phyloP scores from a whole-genome alignment of 2,113 vertebrate genomes.

The Isurus oxyrinchus region DNA sequence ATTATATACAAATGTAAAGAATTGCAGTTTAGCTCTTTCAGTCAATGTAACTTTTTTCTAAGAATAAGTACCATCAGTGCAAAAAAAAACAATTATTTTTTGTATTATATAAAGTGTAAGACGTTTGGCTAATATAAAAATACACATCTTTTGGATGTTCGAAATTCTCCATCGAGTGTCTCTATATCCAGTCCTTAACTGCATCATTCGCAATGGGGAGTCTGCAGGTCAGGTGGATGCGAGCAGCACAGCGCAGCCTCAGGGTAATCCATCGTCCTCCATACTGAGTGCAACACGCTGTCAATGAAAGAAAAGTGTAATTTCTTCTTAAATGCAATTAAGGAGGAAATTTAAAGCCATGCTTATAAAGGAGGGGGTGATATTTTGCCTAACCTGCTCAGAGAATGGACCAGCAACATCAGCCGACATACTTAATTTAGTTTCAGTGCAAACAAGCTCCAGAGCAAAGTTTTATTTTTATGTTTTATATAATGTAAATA shows the following conservation, averaged over 20 bases:
- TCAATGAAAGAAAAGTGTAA: conserved; percentile 61
- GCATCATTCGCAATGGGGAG: background rate
- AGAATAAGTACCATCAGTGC: background rate
- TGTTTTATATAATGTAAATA: background rate
- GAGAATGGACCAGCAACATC: conserved; percentile 45
- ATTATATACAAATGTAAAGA: conserved; percentile 26
- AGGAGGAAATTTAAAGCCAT: conserved; percentile 40
- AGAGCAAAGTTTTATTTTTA: conserved; percentile 42
- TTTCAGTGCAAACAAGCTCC: conserved; percentile 45
- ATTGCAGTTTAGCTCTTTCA: background rate
- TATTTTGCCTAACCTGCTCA: conserved; percentile 42
- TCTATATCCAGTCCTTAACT: background rate
- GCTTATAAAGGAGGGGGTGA: conserved; percentile 9
- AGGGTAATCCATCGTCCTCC: conserved; percentile 92
- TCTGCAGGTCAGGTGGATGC: background rate
- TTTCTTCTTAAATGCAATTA: conserved; percentile 48
- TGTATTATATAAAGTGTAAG: conserved; percentile 20
- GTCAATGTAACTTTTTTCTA: background rate
- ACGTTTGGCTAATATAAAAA: conserved; percentile 27
- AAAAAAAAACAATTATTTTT: background rate
- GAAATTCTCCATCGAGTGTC: background rate
- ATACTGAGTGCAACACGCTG: conserved; percentile 93
- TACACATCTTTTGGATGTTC: conserved; percentile 24
- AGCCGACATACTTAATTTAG: conserved; percentile 49
- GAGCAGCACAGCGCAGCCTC: conserved; percentile 48